Evolutionary conservation across 1,140 invertebrate species (phyloP).

Genomic region (Latrodectus geometricus): DNA sequence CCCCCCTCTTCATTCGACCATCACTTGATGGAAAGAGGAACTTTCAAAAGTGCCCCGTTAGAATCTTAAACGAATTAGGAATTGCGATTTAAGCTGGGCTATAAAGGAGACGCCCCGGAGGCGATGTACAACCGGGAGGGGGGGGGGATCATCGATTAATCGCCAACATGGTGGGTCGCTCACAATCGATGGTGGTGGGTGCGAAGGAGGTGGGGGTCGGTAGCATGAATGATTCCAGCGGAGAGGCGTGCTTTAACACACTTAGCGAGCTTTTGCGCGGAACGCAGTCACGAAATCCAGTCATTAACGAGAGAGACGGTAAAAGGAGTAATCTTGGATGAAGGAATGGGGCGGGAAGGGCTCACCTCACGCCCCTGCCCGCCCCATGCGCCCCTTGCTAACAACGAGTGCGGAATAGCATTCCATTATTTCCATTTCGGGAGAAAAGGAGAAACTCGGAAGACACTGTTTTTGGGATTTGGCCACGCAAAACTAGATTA

Average conservation of each 20-base stretch:
- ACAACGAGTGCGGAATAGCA: slow-evolving; percentile 25
- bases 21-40: neutral
- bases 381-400: neutral
- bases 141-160: slow-evolving; percentile 51
- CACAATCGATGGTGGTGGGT: slow-evolving; percentile 1
- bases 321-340: slow-evolving; percentile 54
- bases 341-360: neutral
- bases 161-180: slow-evolving; percentile 44
- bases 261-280: slow-evolving; percentile 49
- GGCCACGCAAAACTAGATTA: slow-evolving; percentile 59
- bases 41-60: slow-evolving; percentile 34
- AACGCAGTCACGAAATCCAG: slow-evolving; percentile 49
- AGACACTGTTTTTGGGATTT: slow-evolving; percentile 61
- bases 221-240: slow-evolving; percentile 19
- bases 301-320: slow-evolving; percentile 58
- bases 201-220: slow-evolving; percentile 2
- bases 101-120: slow-evolving; percentile 24
- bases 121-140: slow-evolving; percentile 13
- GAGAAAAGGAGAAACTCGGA: slow-evolving; percentile 18
- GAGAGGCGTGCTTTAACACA: slow-evolving; percentile 57
- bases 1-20: neutral
- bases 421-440: slow-evolving; percentile 57
- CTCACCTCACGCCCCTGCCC: neutral
- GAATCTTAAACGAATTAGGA: slow-evolving; percentile 52
- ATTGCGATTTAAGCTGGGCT: slow-evolving; percentile 30